Conservation (phyloP, 2,797 vertebrate species). For the Euphonia xanthogaster region DNA sequence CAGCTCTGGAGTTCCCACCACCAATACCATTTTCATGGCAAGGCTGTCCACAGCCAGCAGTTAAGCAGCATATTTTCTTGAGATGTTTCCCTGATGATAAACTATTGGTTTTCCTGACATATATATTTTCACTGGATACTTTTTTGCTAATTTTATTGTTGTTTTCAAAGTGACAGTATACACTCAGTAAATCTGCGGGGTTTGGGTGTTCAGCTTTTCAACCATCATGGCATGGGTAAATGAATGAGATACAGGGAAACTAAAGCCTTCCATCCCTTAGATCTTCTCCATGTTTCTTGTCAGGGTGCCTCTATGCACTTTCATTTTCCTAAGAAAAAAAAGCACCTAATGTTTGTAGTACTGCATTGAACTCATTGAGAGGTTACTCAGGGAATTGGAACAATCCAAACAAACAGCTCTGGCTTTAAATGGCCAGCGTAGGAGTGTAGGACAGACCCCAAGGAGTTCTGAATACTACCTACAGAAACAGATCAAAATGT, state of each 20-base stretch:
- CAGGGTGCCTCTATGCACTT: not conserved
- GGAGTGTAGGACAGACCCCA: not conserved
- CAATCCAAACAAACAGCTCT: not conserved
- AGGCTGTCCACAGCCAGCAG: not conserved
- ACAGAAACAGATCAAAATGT: not conserved
- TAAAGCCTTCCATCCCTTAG: not conserved
- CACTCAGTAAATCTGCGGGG: not conserved
- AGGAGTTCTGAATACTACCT: not conserved
- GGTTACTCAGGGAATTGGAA: not conserved
- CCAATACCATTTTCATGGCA: not conserved
- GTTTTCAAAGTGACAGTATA: not conserved
- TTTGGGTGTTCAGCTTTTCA: not conserved
- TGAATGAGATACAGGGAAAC: not conserved
- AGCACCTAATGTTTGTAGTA: not conserved
- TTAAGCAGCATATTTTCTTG: not conserved
- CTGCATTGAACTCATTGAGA: not conserved
- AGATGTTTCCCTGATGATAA: not conserved
- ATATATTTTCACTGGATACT: not conserved
- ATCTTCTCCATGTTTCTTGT: not conserved
- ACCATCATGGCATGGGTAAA: not conserved
- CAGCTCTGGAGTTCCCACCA: not conserved
- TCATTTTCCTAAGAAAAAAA: not conserved
- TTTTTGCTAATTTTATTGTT: not conserved
- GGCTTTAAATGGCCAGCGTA: not conserved
- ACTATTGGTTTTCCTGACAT: not conserved